A percentile compares a stretch with the other conserved stretches of the same genome.
Evolutionary conservation across 2,797 vertebrate species (phyloP).

Genomic region (Hoplostethus atlanticus): DNA sequence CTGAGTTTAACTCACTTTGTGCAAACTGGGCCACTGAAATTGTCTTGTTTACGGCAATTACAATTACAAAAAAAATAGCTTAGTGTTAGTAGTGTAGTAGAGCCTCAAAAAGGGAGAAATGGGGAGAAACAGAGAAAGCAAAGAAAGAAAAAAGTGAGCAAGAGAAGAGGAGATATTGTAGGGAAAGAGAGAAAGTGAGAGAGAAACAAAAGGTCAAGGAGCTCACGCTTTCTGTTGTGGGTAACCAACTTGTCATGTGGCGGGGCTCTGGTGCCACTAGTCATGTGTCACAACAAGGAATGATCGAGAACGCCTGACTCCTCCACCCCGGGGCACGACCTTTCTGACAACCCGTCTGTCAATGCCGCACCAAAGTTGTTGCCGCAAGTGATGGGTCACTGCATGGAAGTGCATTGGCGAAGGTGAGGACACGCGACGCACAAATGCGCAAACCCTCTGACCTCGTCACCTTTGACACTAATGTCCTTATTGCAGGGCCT

Average conservation of each 20-base stretch:
- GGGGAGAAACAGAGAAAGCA: not conserved
- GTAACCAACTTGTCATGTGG: conserved; percentile 51
- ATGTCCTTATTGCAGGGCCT: conserved; percentile 3
- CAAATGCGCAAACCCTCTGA: conserved; percentile 23
- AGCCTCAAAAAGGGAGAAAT: not conserved
- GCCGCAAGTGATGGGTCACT: conserved; percentile 51
- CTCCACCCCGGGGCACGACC: conserved; percentile 60
- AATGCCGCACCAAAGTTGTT: conserved; percentile 35
- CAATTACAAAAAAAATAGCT: not conserved
- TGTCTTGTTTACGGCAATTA: no score
- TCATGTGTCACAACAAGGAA: conserved; percentile 72
- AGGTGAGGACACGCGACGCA: conserved; percentile 13
- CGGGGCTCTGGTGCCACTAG: conserved; percentile 51
- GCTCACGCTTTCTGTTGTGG: conserved; percentile 45
- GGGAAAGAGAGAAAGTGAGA: conserved; percentile 1
- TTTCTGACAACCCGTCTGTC: conserved; percentile 69
- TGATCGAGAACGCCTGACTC: conserved; percentile 43
- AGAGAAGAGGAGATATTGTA: not conserved
- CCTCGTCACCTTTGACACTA: conserved; percentile 11
- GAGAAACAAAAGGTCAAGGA: conserved; percentile 54
- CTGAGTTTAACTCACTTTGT: not conserved
- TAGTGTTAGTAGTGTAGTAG: not conserved
- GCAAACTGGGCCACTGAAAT: not conserved
- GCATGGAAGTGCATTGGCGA: conserved; percentile 27
- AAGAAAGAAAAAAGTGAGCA: not conserved